Evolutionary conservation across 2,888 invertebrate species (phyloP).

Genomic region (Globia sparganii): DNA sequence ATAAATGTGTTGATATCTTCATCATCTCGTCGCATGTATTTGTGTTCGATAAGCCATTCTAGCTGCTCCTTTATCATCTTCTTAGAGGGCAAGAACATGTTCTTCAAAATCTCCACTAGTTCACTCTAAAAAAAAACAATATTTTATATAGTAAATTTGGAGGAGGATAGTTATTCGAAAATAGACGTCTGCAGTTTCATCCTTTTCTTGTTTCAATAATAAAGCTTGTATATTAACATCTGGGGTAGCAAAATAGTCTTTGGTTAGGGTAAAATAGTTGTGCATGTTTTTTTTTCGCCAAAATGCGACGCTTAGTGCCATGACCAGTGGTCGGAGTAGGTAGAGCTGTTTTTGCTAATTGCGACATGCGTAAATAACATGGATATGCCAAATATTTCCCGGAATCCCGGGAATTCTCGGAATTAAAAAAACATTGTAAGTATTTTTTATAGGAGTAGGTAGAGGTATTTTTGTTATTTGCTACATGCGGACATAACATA

Average conservation of each 20-base stretch:
- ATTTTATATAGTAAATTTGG: background rate
- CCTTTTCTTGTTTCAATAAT: background rate
- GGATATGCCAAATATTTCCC: no score
- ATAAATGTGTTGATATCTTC: slow-evolving; percentile 99
- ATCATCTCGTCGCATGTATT: slow-evolving; percentile 98
- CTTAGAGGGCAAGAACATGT: slow-evolving; percentile 99
- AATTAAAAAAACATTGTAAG: no score
- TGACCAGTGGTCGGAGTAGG: no score
- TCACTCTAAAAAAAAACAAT: slow-evolving; percentile 92
- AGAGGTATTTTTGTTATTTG: no score
- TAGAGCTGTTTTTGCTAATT: no score
- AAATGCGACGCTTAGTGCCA: background rate
- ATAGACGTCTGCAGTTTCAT: background rate
- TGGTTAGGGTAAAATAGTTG: background rate
- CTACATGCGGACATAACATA: no score
- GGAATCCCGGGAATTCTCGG: no score
- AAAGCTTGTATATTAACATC: background rate
- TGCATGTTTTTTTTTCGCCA: background rate
- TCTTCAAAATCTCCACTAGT: slow-evolving; percentile 99
- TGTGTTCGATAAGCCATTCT: slow-evolving; percentile 99
- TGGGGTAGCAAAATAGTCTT: background rate
- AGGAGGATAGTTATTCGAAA: background rate
- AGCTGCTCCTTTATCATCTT: slow-evolving; percentile 99
- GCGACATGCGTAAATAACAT: no score
- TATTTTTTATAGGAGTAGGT: no score